phyloP scores from a whole-genome alignment of 2,888 invertebrate species.

The Thumatha senex region DNA sequence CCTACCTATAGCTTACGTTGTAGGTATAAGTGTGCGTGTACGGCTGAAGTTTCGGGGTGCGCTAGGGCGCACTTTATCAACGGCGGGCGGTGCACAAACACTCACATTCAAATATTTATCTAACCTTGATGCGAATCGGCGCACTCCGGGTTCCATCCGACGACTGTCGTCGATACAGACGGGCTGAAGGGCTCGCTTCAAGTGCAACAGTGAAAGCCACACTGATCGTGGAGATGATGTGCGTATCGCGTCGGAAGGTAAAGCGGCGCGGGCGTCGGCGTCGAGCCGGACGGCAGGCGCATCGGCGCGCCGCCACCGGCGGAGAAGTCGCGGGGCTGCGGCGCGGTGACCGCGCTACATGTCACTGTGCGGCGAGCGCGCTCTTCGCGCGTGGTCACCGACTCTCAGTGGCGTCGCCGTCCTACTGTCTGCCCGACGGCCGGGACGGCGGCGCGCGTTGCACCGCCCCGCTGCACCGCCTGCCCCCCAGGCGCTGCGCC shows the following conservation, averaged over 20 bases:
- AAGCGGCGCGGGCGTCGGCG: slow-evolving; percentile 68
- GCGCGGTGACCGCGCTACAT: slow-evolving; percentile 79
- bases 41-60: slow-evolving; percentile 64
- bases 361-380: slow-evolving; percentile 81
- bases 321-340: slow-evolving; percentile 72
- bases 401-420: slow-evolving; percentile 82
- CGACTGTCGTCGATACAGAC: slow-evolving; percentile 75
- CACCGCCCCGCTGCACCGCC: slow-evolving; percentile 82
- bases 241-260: slow-evolving; percentile 44
- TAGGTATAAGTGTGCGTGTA: slow-evolving; percentile 62
- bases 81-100: slow-evolving; percentile 73
- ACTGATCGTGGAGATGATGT: slow-evolving; percentile 51
- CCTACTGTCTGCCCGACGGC: slow-evolving; percentile 80
- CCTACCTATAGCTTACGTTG: slow-evolving; percentile 66
- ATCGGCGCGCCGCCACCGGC: slow-evolving; percentile 78
- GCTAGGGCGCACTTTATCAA: slow-evolving; percentile 59
- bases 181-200: slow-evolving; percentile 77
- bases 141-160: slow-evolving; percentile 83
- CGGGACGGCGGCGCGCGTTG: slow-evolving; percentile 79
- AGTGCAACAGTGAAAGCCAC: slow-evolving; percentile 65
- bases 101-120: slow-evolving; percentile 81
- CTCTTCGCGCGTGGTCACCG: slow-evolving; percentile 81
- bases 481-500: slow-evolving; percentile 67
- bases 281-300: slow-evolving; percentile 76
- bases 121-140: slow-evolving; percentile 83